Evolutionary conservation across 2,888 invertebrate species (phyloP).

Genomic region (Drosophila monieri): DNA sequence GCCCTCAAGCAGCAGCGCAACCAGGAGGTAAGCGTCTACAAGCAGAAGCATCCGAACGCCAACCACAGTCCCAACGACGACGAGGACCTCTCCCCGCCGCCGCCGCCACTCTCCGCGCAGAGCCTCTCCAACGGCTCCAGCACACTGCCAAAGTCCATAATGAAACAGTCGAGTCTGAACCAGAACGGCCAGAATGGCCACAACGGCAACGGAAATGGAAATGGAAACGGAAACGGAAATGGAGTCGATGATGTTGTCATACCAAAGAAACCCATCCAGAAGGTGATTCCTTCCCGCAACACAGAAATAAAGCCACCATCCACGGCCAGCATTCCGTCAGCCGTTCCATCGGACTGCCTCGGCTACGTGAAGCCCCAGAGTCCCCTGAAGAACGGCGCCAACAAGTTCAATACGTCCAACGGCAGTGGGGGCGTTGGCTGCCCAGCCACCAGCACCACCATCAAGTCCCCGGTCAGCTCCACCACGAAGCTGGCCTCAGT

Average conservation of each 20-base stretch:
- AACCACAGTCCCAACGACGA: slow-evolving; percentile 74
- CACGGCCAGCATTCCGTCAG: slow-evolving; percentile 31
- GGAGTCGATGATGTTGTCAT: slow-evolving; percentile 78
- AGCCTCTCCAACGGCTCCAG: slow-evolving; percentile 49
- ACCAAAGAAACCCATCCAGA: slow-evolving; percentile 89
- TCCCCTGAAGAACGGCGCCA: slow-evolving; percentile 81
- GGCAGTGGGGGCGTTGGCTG: slow-evolving; percentile 32
- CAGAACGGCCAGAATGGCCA: slow-evolving; percentile 62
- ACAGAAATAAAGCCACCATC: slow-evolving; percentile 78
- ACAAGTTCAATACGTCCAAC: slow-evolving; percentile 67
- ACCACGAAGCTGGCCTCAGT: slow-evolving; percentile 74
- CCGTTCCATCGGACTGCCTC: slow-evolving; percentile 52
- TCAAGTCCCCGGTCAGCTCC: slow-evolving; percentile 80
- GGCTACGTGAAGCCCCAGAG: slow-evolving; percentile 85
- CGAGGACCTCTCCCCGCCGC: slow-evolving; percentile 60
- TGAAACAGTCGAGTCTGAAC: slow-evolving; percentile 74
- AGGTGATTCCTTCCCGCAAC: slow-evolving; percentile 91
- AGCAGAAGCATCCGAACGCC: slow-evolving; percentile 76
- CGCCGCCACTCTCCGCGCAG: slow-evolving; percentile 38
- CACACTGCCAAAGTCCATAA: slow-evolving; percentile 80
- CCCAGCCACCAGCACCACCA: slow-evolving; percentile 32
- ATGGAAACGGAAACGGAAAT: slow-evolving; percentile 56
- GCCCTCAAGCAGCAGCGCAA: slow-evolving; percentile 93
- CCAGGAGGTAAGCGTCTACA: slow-evolving; percentile 90
- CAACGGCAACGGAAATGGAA: slow-evolving; percentile 52